Conservation (phyloP, 2,797 vertebrate genomes). For the Cirrhinus molitorella region DNA sequence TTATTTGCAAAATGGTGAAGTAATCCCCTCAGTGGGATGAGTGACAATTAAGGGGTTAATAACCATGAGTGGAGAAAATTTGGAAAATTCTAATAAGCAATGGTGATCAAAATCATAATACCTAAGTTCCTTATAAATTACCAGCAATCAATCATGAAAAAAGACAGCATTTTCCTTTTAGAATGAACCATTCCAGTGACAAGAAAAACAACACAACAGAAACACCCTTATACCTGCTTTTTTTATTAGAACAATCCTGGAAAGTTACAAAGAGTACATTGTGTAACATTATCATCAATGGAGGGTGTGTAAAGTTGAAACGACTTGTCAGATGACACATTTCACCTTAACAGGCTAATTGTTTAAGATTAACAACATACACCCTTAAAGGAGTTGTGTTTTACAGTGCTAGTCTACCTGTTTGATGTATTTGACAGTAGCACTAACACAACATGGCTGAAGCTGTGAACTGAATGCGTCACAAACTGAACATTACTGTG, state of each 20-base stretch:
- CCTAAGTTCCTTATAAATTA: too few species aligned
- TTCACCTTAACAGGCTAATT: not conserved
- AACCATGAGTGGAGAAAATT: not conserved
- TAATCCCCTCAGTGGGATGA: too few species aligned
- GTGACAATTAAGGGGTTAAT: too few species aligned
- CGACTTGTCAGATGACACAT: not conserved
- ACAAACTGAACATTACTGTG: not conserved
- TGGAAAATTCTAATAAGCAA: not conserved
- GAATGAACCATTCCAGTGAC: not conserved
- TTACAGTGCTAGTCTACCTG: not conserved
- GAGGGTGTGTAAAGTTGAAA: not conserved
- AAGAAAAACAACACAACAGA: not conserved
- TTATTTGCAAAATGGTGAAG: too few species aligned
- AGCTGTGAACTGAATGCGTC: not conserved
- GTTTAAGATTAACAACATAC: not conserved
- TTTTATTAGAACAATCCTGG: conserved; percentile 1
- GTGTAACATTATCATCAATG: not conserved
- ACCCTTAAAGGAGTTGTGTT: not conserved
- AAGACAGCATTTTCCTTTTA: not conserved
- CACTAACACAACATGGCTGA: not conserved
- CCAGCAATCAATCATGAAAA: not conserved
- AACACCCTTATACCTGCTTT: not conserved
- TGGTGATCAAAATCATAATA: too few species aligned
- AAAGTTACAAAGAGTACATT: not conserved
- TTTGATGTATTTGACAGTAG: not conserved